Base-by-base conservation (phyloP, 2,888 invertebrate genomes). In the Hedya salicella region DNA sequence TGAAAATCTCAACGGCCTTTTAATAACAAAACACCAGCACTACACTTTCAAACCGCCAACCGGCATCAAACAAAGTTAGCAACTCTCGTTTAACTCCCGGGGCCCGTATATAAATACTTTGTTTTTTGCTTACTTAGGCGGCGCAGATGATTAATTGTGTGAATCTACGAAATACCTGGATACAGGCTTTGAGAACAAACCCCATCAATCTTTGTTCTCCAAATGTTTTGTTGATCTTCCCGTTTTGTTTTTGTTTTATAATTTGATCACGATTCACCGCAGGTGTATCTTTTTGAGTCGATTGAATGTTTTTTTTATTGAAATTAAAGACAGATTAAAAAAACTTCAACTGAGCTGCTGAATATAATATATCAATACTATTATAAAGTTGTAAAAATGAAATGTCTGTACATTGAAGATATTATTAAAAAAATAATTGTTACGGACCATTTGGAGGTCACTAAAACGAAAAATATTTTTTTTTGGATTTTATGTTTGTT, bases 111-210 rank as follows among this genome's bases (percentile, higher is more conserved):
- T 60, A 62, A 67, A 57, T 42, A 68, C 68, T 73, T 64, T 72
- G 70, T 73, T 74, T 74, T 67, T 72, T 75, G 76, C 73, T 78
- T 78, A 72, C 74, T 75, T 73, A 76, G 76, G 74, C 75, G 73
- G 74, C 68, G 64, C 68, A 21, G 60, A 71, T 77, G 78, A 79
- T 77, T 77, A 76, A 79, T 78, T 67, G 72, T 52, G 54, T 40
- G 46, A 64, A 53, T 60, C 65, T 40, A 60, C 65, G 44, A 46
- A 49, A 65, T 61, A 66, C 61, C 66, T 60, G 66, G 66, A 61
- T 40, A 49, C 56, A 25, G 56, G 66, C 48, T 54, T 64, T 52
- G 52, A 59, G 46, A 65, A 65, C 65, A 65, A 65, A 65, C 46
- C 52, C 54, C 66, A 66, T 66, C 60, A 66, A 66, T 66, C 66